Conservation (phyloP, 2,888 invertebrate species). For the Miltochrista miniata region DNA sequence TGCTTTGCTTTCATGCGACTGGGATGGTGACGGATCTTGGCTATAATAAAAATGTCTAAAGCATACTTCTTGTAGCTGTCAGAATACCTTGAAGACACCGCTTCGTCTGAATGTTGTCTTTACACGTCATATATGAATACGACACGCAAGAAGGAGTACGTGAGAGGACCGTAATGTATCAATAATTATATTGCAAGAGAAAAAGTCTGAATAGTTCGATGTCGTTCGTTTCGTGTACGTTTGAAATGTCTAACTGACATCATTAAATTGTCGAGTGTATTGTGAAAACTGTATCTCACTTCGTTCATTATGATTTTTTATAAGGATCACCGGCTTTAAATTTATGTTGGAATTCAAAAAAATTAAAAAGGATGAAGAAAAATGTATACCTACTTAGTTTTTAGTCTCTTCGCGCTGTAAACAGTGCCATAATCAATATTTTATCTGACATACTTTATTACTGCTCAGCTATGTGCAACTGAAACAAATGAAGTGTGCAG, state of each 20-base stretch:
- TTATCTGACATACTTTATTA: constrained; percentile 35
- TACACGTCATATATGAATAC: constrained; percentile 27
- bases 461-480: constrained; percentile 18
- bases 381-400: neutral
- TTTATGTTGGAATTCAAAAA: no score
- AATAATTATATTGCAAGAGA: constrained; percentile 7
- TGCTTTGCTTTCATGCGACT: constrained; percentile 41
- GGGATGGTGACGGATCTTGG: constrained; percentile 54
- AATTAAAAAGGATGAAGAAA: neutral
- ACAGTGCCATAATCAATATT: constrained; percentile 18
- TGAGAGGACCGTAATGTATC: constrained; percentile 27
- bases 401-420: constrained; percentile 10
- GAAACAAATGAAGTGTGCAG: constrained; percentile 32
- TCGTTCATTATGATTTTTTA: no score
- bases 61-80: constrained; percentile 40
- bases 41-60: constrained; percentile 32
- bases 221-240: neutral
- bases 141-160: constrained; percentile 22
- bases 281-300: no score
- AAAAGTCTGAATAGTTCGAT: neutral
- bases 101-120: constrained; percentile 22
- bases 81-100: constrained; percentile 30
- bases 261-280: no score
- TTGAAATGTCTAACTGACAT: no score
- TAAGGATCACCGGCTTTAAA: no score